These are phyloP conservation scores for Picus viridis DNA, from an alignment of 2,797 vertebrate genomes.

Conservation along the genomic window DNA sequence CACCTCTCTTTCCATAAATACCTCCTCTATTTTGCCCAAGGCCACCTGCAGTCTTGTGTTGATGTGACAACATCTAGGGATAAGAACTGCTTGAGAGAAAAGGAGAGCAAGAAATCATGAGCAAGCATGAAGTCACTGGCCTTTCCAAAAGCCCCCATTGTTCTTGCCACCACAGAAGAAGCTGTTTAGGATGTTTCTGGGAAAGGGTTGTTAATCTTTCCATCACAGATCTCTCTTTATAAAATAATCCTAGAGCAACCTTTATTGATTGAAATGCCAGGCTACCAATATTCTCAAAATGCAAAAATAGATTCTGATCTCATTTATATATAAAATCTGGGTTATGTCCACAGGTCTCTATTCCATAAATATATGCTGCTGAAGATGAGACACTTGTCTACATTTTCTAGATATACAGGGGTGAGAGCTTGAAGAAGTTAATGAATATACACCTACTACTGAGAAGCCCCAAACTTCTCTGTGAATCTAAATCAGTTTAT, in stretches of 20 bases:
- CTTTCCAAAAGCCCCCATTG: neutral
- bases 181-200: neutral
- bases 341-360: neutral
- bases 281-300: neutral
- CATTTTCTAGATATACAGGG: neutral
- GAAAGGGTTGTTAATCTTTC: neutral
- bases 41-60: neutral
- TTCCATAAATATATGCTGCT: neutral
- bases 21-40: neutral
- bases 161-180: neutral
- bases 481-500: neutral
- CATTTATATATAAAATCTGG: neutral
- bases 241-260: neutral
- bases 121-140: neutral
- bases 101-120: neutral
- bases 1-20: neutral
- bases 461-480: neutral
- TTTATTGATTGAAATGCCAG: neutral
- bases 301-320: neutral
- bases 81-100: neutral
- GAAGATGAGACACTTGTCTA: neutral
- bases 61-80: neutral
- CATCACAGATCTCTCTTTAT: neutral
- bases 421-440: neutral
- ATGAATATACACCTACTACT: neutral